A percentile compares a stretch with the other conserved stretches of the same genome.
phyloP scores from a whole-genome alignment of 2,797 vertebrate species.

The Aldrovandia affinis region DNA sequence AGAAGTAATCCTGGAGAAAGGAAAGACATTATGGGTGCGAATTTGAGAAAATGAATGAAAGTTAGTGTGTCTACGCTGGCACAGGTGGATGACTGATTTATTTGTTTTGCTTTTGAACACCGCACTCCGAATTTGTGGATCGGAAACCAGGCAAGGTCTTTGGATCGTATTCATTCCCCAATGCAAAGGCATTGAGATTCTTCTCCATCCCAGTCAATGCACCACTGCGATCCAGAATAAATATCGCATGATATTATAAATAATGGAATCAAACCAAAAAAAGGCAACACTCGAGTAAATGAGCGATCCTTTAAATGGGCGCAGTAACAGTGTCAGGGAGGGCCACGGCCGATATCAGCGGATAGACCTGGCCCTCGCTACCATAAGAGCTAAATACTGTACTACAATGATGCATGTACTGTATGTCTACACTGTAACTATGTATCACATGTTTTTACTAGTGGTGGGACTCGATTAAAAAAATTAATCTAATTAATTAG shows the following conservation, averaged over 20 bases:
- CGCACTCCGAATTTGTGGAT: not conserved
- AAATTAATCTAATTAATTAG: no score
- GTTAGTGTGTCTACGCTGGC: not conserved
- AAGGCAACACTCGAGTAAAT: no score
- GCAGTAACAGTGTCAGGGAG: no score
- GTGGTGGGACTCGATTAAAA: no score
- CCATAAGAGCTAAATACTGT: no score
- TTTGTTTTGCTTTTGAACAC: not conserved
- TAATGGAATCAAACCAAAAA: no score
- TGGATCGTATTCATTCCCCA: not conserved
- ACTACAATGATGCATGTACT: no score
- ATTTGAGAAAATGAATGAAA: not conserved
- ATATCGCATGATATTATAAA: not conserved
- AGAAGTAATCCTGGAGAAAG: not conserved
- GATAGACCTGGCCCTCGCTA: no score
- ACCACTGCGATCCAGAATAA: not conserved
- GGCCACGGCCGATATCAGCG: no score
- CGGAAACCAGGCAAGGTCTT: not conserved
- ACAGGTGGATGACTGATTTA: not conserved
- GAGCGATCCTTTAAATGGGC: no score
- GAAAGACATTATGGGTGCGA: not conserved
- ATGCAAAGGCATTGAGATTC: not conserved
- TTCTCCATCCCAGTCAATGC: not conserved
- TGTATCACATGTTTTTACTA: no score
- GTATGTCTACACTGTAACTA: no score